Evolutionary conservation across 2,888 invertebrate species (phyloP).

Genomic region (Ochlodes sylvanus): DNA sequence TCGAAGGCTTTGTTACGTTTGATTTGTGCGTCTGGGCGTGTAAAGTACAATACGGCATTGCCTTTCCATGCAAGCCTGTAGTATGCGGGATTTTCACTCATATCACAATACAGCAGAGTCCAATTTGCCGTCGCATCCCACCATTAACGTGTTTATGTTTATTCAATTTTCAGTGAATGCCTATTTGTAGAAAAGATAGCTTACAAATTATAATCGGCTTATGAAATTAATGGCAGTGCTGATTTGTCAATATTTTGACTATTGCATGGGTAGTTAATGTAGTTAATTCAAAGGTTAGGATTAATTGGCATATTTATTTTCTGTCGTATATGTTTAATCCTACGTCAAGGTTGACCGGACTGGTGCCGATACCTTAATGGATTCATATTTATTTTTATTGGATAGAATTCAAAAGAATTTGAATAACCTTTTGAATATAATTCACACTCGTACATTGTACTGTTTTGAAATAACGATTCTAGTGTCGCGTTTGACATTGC

Average conservation of each 20-base stretch:
- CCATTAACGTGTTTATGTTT: slow-evolving; percentile 42
- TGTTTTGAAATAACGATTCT: slow-evolving; percentile 7
- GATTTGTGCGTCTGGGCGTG: slow-evolving; percentile 77
- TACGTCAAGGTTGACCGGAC: slow-evolving; percentile 21
- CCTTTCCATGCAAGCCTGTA: slow-evolving; percentile 45
- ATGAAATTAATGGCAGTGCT: slow-evolving; percentile 52
- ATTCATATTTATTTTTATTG: slow-evolving; percentile 37
- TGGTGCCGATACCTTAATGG: slow-evolving; percentile 30
- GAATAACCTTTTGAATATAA: slow-evolving; percentile 31
- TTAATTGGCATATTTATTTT: slow-evolving; percentile 37
- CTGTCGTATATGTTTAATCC: slow-evolving; percentile 27
- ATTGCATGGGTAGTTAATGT: slow-evolving; percentile 22
- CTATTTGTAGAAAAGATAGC: slow-evolving; percentile 61
- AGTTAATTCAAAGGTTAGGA: slow-evolving; percentile 23
- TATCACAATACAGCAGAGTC: slow-evolving; percentile 50
- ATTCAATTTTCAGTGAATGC: slow-evolving; percentile 64
- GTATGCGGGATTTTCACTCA: slow-evolving; percentile 51
- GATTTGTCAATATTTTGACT: slow-evolving; percentile 65
- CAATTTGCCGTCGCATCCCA: slow-evolving; percentile 40
- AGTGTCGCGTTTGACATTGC: slow-evolving; percentile 9
- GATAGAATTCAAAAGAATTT: slow-evolving; percentile 23
- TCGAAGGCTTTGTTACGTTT: slow-evolving; percentile 70
- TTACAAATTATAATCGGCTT: slow-evolving; percentile 52
- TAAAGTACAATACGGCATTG: slow-evolving; percentile 64
- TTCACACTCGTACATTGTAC: slow-evolving; percentile 24